Base-by-base conservation (phyloP, 2,797 vertebrate genomes). In the Smutsia temminckii region DNA sequence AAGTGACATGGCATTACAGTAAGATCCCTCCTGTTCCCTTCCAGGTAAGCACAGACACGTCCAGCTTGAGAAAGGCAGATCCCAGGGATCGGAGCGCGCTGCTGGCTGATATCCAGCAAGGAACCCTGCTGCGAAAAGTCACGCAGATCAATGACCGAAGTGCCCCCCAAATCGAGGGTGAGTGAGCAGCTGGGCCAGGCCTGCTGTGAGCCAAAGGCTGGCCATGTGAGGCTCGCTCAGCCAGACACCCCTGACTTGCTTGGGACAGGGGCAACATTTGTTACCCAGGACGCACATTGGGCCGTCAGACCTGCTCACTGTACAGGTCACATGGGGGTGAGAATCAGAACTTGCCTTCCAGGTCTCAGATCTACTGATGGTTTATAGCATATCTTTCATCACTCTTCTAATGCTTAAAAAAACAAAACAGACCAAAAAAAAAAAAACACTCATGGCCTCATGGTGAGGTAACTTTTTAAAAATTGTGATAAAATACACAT, bases 51-150 rank as follows among this genome's bases (percentile, higher is more conserved):
- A 79, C 98, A 69, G 98, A 98, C 6, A 20, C 98, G 68, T 95
- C 98, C 13, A 98, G 97, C 91, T 25, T 97, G 46, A 98, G 95
- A 78, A 98, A 98, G 85, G 97, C 98, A 69, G 98, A 99, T 75
- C 97, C 98, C 92, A 98, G 98, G 97, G 98, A 98, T 27, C 99
- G 99, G 63, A 99, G 96, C 0, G 99, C 99, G 0, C 98, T 99
- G 71, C 71, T 99, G 96, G 98, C 99, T 1, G 99, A 99, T 69
- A 99, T 99, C 98, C 99, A 99, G 97, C 99, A 99, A 98, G 99
- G 99, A 97, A 97, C 99, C 92, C 99, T 98, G 85, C 98, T 99
- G 16, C 99, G 98, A 89, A 99, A 99, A 97, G 99, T 99, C 96
- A 96, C 98, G 0, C 99, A 99, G 95, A 98, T 99, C 98, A 99